These are phyloP conservation scores for Hypomecis punctinalis DNA, from an alignment of 2,888 invertebrate genomes.

Conservation along the genomic window DNA sequence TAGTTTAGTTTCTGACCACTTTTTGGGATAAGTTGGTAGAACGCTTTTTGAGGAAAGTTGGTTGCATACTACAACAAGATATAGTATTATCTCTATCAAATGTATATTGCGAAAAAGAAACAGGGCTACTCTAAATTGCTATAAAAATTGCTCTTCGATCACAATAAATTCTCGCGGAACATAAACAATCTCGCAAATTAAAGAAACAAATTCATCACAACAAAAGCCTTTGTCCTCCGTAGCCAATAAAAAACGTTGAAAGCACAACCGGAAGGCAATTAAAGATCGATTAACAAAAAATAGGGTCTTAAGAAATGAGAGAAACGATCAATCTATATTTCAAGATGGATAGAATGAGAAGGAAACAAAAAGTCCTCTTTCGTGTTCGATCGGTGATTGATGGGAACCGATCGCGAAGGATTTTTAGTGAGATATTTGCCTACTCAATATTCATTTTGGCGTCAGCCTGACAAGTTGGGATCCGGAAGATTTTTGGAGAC, in stretches of 20 bases:
- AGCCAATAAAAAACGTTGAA: slow-evolving; percentile 8
- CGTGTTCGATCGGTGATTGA: slow-evolving; percentile 56
- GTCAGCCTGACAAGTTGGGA: slow-evolving; percentile 35
- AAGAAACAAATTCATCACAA: slow-evolving; percentile 9
- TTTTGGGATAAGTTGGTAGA: no score
- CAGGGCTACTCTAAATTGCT: no score
- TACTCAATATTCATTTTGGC: slow-evolving; percentile 59
- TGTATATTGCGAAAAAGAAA: no score
- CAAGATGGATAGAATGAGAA: slow-evolving; percentile 53
- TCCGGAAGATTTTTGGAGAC: slow-evolving; percentile 6
- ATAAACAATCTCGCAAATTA: neutral
- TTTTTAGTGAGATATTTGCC: slow-evolving; percentile 44
- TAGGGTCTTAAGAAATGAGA: slow-evolving; percentile 26
- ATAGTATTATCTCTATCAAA: no score
- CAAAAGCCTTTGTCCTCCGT: slow-evolving; percentile 13
- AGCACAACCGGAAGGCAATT: slow-evolving; percentile 30
- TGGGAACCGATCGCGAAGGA: slow-evolving; percentile 48
- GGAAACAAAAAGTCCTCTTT: slow-evolving; percentile 54
- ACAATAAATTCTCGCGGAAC: no score
- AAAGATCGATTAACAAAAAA: slow-evolving; percentile 38
- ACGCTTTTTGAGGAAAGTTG: no score
- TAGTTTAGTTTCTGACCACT: no score
- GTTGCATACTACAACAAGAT: no score
- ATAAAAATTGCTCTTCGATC: no score
- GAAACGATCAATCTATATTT: slow-evolving; percentile 61